Percentiles rank a stretch among this genome's conserved stretches.
Conservation (phyloP, 1,140 invertebrate genomes). For the Palaemon carinicauda region DNA sequence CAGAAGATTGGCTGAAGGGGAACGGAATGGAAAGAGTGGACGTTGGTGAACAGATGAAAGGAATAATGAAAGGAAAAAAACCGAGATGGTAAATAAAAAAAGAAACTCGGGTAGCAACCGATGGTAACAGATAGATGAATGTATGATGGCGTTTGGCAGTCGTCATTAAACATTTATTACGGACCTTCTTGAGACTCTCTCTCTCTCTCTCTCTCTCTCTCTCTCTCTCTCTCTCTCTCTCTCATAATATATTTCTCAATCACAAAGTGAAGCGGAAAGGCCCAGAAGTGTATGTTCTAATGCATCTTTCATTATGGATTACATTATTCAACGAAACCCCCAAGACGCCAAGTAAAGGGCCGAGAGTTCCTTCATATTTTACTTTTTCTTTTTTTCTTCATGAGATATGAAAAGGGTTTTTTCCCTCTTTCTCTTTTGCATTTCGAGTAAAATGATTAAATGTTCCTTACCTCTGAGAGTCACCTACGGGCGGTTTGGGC, state of each 20-base stretch:
- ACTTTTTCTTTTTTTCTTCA: neutral
- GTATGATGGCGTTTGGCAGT: no score
- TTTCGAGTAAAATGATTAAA: no score
- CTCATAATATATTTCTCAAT: neutral
- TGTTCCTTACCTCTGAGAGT: no score
- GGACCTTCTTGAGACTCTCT: neutral
- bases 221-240: slow-evolving; percentile 12
- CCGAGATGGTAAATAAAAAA: no score
- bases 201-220: neutral
- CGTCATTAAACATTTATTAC: neutral
- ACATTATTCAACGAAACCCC: neutral
- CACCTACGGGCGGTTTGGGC: no score
- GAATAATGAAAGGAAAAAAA: no score
- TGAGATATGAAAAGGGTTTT: neutral
- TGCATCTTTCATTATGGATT: neutral
- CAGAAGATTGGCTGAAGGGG: no score
- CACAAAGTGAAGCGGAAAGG: neutral
- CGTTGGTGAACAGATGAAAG: no score
- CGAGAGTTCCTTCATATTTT: neutral
- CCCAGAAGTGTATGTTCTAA: neutral
- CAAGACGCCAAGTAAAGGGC: neutral
- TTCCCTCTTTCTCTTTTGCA: neutral
- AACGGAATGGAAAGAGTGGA: no score
- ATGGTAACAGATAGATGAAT: no score
- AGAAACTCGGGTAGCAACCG: no score